These are phyloP conservation scores for Oenanthe melanoleuca DNA, from an alignment of 2,113 vertebrate genomes.

Conservation along the genomic window DNA sequence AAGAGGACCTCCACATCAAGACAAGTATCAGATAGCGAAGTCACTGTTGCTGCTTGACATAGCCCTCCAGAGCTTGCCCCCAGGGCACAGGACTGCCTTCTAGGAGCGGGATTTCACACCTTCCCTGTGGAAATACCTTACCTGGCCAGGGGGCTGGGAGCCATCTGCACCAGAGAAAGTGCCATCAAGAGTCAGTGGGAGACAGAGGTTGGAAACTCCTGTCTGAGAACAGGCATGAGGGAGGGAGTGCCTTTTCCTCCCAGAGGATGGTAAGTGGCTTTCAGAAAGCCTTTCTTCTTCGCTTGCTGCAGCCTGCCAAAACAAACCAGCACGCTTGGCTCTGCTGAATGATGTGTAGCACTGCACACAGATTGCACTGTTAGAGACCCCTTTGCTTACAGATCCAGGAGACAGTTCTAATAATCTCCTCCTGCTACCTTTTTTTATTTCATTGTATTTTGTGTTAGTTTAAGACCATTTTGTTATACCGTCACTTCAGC, in stretches of 20 bases:
- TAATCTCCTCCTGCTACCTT: not conserved
- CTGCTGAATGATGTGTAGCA: not conserved
- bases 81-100: not conserved
- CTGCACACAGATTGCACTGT: not conserved
- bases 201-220: constrained; percentile 14
- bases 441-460: not conserved
- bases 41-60: not conserved
- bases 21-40: not conserved
- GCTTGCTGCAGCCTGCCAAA: constrained; percentile 7
- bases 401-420: not conserved
- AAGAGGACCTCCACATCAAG: not conserved
- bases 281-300: constrained; percentile 51
- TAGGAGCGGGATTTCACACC: constrained; percentile 23
- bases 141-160: not conserved
- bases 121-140: not conserved
- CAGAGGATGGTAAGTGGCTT: constrained; percentile 63
- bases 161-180: not conserved
- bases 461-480: not conserved
- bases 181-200: not conserved
- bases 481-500: not conserved
- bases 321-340: constrained; percentile 11
- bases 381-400: not conserved
- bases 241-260: constrained; percentile 33
- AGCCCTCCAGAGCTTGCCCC: not conserved
- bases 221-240: constrained; percentile 26